Base-by-base conservation (phyloP, 2,113 vertebrate genomes). In the Machaerirhynchus nigripectus region DNA sequence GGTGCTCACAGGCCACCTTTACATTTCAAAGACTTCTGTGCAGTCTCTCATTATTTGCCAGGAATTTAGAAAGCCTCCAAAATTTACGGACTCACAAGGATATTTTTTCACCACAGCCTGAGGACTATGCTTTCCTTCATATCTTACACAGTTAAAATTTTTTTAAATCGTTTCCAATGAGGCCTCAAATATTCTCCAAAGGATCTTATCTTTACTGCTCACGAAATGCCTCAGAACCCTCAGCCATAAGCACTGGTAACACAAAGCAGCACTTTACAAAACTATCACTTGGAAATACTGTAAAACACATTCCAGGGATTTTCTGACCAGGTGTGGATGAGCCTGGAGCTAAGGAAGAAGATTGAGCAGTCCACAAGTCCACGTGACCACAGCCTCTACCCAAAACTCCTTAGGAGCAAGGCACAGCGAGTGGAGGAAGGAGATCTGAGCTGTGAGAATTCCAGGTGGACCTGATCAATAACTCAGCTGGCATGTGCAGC, bases 361-460 rank as follows among this genome's bases (percentile, higher is more conserved):
- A 56, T 10, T 46, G 12, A 42, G 22, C 0, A 44, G 15, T 1
- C 28, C 31, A 68, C 16, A 46, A 37, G 27, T 12, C 59, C 59
- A 4, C 0, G 8, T 31, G 52, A 76, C 10, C 50, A 67, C 10
- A 67, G 30, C 1, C 60, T 42, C 6, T 6, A 35, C 21, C 21
- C 67, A 50, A 23, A 86, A 65, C 22, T 37, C 16, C 75, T 13
- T 0, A 27, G 50, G 33, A 56, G 26, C 20, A 19, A 70, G 19
- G 33, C 67, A 44, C 4, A 49, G 39, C 0, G 0, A 69, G 27
- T 1, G 7, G 20, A 77, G 19, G 52, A 40, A 23, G 74, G 28
- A 60, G 68, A 14, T 42, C 57, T 2, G 53, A 53, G 59, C n/a
- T 35, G 15, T 63, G n/a, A 49, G 47, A 42, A 57, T 63, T 28